A percentile compares a stretch with the other conserved stretches of the same genome.
Evolutionary conservation across 1,140 invertebrate species (phyloP).

Genomic region (Zaprionus gabonicus): DNA sequence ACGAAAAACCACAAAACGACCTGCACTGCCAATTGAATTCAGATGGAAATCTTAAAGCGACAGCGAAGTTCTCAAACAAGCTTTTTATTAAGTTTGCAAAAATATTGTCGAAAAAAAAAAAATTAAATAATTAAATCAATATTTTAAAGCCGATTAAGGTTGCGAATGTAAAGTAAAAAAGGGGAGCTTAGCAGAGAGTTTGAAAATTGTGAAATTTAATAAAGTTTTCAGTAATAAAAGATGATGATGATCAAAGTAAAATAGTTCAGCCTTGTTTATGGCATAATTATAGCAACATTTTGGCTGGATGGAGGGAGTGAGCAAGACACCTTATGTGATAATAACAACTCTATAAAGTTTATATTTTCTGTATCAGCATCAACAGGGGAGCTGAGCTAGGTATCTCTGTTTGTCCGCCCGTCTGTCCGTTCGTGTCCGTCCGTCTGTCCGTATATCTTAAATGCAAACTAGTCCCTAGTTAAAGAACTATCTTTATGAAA

Average conservation of each 20-base stretch:
- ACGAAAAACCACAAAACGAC: slow-evolving; percentile 26
- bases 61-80: not conserved
- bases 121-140: not conserved
- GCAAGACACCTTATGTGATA: no score
- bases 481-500: no score
- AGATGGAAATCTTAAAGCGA: slow-evolving; percentile 5
- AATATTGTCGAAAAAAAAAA: not conserved
- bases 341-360: no score
- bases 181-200: not conserved
- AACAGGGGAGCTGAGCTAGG: no score
- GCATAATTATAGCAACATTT: not conserved
- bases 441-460: no score
- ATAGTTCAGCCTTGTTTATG: not conserved
- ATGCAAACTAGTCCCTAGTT: no score
- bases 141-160: not conserved
- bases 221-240: not conserved
- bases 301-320: no score
- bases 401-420: no score
- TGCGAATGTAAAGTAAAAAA: not conserved
- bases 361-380: no score
- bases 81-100: not conserved
- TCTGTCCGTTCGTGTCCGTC: no score
- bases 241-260: not conserved
- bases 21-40: slow-evolving; percentile 39
- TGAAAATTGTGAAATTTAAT: not conserved